Percentiles rank a stretch among this genome's conserved stretches.
These are phyloP conservation scores for Megaleporinus macrocephalus DNA, from an alignment of 2,113 vertebrate genomes.

Conservation along the genomic window DNA sequence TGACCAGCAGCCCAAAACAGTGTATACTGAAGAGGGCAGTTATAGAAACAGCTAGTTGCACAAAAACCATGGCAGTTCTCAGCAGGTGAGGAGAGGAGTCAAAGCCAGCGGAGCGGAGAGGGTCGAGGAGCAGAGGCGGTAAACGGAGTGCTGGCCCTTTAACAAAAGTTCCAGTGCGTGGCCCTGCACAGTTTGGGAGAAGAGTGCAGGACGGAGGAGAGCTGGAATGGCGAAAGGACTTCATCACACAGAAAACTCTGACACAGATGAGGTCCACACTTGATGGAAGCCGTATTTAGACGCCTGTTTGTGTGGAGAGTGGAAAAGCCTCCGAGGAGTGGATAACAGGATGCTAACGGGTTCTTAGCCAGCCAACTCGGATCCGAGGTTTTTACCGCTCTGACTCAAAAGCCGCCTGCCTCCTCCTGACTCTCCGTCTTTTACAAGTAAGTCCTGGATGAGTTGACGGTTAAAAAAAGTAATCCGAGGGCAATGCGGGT, in stretches of 20 bases:
- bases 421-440: slow-evolving; percentile 37
- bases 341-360: slow-evolving; percentile 23
- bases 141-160: slow-evolving; percentile 70
- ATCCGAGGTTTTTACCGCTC: slow-evolving; percentile 31
- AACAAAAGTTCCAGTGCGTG: slow-evolving; percentile 71
- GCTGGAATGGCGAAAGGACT: slow-evolving; percentile 40
- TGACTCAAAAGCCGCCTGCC: neutral
- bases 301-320: neutral
- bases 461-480: neutral
- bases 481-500: neutral
- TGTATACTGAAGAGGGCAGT: neutral
- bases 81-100: neutral
- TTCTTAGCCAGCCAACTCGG: neutral
- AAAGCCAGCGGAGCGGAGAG: neutral
- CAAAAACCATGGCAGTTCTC: neutral
- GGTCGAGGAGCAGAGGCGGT: too few relatives aligned
- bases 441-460: slow-evolving; percentile 32
- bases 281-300: slow-evolving; percentile 18
- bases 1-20: neutral
- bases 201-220: slow-evolving; percentile 39
- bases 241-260: slow-evolving; percentile 21
- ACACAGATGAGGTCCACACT: slow-evolving; percentile 15
- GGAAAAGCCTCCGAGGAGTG: neutral
- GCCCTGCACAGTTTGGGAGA: slow-evolving; percentile 60
- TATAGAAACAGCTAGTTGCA: neutral